Evolutionary conservation across 2,113 vertebrate genomes (phyloP), one percentile per base, ranked within the genome.

Genomic region (Megalops atlanticus): DNA sequence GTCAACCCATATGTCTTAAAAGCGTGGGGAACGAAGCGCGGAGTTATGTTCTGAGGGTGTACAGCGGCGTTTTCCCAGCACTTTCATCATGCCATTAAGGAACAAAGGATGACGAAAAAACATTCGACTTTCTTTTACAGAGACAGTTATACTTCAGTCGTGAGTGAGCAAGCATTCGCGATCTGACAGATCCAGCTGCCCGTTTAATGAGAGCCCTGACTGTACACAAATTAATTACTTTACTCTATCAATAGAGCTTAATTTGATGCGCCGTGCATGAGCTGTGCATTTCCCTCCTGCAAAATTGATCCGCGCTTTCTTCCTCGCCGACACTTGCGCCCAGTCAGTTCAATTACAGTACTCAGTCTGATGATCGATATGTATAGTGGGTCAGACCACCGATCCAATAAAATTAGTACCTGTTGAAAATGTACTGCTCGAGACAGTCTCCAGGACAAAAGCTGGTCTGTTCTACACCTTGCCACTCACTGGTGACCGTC

Each of bases 221-320:
- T 31, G 58, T 8, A 31, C 58, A 64, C 58, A 64, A 64, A 64
- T 64, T 64, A 31, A 64, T 64, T 64, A 64, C n/a, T 64, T 64
- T 31, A 11, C 58, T 64, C 58, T 64, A 64, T 64, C 58, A n/a
- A 64, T 64, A 64, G 58, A 2, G n/a, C 24, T 64, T 31, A 31
- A 64, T 64, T 64, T 64, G n/a, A 64, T 64, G 31, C n/a, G 11
- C 18, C 5, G 58, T 11, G n/a, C 58, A 64, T 31, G n/a, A 64
- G 58, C n/a, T n/a, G n/a, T 64, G n/a, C 58, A 64, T 64, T 64
- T 58, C 49, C 49, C n/a, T n/a, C 52, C 52, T 58, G 15, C 52
- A 24, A 58, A n/a, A 58, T 58, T 24, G 52, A 58, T n/a, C 52
- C 4, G 18, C 21, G 15, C 18, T n/a, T 58, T 18, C 52, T 7